Percentiles rank a stretch among this genome's conserved stretches.
phyloP scores from a whole-genome alignment of 2,888 invertebrate genomes.

The Scaptomyza caliginosa region DNA sequence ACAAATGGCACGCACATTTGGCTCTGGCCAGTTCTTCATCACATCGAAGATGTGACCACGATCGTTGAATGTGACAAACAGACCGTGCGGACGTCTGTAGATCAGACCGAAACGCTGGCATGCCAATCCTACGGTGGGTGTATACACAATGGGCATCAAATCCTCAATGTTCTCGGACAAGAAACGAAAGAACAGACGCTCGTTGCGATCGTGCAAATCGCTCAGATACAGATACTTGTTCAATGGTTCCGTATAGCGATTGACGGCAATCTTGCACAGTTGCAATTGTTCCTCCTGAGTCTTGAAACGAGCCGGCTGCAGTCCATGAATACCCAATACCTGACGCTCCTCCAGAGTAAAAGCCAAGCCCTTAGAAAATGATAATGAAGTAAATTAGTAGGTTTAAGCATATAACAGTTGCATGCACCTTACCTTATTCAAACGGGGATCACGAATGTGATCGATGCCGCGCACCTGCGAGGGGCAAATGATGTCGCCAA shows the following conservation, averaged over 20 bases:
- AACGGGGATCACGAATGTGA: conserved; percentile 92
- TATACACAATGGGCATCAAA: conserved; percentile 98
- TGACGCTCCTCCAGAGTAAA: conserved; percentile 98
- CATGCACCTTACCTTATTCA: conserved; percentile 91
- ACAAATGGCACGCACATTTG: conserved; percentile 93
- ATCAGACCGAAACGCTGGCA: conserved; percentile 98
- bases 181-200: conserved; percentile 97
- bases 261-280: conserved; percentile 95
- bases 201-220: conserved; percentile 97
- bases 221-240: conserved; percentile 98
- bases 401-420: too few relatives aligned
- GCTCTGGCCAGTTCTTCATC: conserved; percentile 87
- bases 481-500: conserved; percentile 91
- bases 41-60: conserved; percentile 96
- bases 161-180: conserved; percentile 96
- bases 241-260: conserved; percentile 94
- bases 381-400: neutral
- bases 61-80: conserved; percentile 98
- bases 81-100: conserved; percentile 96
- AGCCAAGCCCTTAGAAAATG: conserved; percentile 91
- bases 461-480: conserved; percentile 94
- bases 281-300: conserved; percentile 96
- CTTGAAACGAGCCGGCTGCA: conserved; percentile 97
- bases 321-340: conserved; percentile 97
- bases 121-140: conserved; percentile 98